Evolutionary conservation across 2,113 vertebrate species (phyloP).

Genomic region (Ptilorrhoa leucosticta): DNA sequence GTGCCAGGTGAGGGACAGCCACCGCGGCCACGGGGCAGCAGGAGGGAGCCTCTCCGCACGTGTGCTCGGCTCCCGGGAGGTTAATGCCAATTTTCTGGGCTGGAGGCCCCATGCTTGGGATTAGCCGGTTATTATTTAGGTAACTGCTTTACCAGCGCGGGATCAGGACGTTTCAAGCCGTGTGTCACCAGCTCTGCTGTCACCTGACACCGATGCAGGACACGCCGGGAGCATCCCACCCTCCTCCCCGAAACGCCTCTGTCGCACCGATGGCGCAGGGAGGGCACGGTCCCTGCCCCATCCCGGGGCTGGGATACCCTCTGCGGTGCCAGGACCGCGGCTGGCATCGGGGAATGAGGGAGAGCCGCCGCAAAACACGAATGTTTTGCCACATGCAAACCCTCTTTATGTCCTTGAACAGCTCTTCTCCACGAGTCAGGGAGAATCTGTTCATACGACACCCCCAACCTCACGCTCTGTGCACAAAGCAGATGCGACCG

Average conservation of each 20-base stretch:
- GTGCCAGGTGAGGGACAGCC: background rate
- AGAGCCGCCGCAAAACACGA: background rate
- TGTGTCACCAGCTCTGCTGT: background rate
- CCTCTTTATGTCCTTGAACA: background rate
- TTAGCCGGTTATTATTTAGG: slow-evolving; percentile 28
- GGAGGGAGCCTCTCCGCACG: background rate
- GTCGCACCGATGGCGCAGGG: fast-evolving
- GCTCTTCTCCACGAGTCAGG: background rate
- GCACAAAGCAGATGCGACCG: fast-evolving
- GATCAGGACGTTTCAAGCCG: background rate
- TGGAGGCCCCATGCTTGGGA: background rate
- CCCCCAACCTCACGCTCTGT: fast-evolving
- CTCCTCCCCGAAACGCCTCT: background rate
- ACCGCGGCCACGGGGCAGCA: background rate
- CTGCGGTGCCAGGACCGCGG: fast-evolving
- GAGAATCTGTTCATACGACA: background rate
- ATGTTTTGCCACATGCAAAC: background rate
- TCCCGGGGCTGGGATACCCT: background rate
- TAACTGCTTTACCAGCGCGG: background rate
- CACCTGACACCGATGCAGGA: background rate
- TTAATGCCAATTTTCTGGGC: background rate
- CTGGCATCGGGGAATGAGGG: background rate
- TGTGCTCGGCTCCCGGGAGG: background rate
- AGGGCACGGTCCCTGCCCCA: background rate
- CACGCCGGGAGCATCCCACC: background rate